Conservation (phyloP, 1,140 invertebrate genomes). For the Spodoptera frugiperda region DNA sequence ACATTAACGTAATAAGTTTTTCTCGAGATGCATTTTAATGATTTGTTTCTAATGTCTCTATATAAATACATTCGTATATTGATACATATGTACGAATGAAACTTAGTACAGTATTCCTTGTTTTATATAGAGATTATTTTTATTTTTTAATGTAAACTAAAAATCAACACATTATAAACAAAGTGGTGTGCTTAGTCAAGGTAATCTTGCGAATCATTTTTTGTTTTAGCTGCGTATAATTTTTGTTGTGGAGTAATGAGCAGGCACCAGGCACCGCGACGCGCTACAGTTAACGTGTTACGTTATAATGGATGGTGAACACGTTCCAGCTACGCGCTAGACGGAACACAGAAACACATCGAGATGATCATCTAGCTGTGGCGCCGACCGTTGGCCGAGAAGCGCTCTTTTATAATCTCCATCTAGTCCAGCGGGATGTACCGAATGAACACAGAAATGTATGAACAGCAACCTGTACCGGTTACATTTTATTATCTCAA, state of each 20-base stretch:
- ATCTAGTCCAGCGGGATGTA: background rate
- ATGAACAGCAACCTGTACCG: background rate
- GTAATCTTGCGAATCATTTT: constrained; percentile 1
- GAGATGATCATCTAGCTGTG: constrained; percentile 59
- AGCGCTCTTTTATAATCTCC: background rate
- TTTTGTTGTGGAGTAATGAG: constrained; percentile 56
- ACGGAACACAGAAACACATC: constrained; percentile 55
- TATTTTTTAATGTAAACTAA: background rate
- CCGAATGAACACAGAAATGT: background rate
- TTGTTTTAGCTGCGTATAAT: constrained; percentile 41
- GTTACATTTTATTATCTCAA: constrained; percentile 15
- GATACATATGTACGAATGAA: background rate
- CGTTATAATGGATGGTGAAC: constrained; percentile 64
- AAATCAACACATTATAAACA: constrained; percentile 12
- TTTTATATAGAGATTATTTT: background rate
- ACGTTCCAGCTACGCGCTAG: constrained; percentile 59
- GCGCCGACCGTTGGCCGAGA: constrained; percentile 47
- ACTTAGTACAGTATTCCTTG: constrained; percentile 4
- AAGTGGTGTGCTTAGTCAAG: background rate
- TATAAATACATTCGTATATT: constrained; percentile 6
- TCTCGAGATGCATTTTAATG: constrained; percentile 14
- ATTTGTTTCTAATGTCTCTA: constrained; percentile 4
- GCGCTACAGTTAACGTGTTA: constrained; percentile 72
- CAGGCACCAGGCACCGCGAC: constrained; percentile 69
- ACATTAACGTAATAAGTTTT: constrained; percentile 18